phyloP scores from a whole-genome alignment of 2,113 vertebrate species.

The Barnardius zonarius region DNA sequence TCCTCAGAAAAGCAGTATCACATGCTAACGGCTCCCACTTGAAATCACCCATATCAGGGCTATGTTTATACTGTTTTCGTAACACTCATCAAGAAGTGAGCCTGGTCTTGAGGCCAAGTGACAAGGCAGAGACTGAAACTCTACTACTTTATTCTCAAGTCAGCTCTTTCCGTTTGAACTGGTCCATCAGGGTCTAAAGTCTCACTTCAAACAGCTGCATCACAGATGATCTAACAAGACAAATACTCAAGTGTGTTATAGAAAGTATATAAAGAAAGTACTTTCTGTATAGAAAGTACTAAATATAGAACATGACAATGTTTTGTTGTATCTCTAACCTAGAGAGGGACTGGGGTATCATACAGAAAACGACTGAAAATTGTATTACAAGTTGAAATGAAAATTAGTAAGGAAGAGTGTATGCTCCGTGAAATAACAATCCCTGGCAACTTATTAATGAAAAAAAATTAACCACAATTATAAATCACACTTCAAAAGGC shows the following conservation, averaged over 20 bases:
- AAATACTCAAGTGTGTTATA: not conserved
- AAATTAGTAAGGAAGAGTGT: not conserved
- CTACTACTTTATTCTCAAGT: not conserved
- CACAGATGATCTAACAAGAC: not conserved
- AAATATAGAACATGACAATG: not conserved
- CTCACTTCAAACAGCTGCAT: constrained; percentile 7
- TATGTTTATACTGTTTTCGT: not conserved
- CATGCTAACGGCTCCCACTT: not conserved
- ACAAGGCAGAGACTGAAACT: not conserved
- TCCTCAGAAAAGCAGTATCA: not conserved
- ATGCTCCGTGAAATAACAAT: not conserved
- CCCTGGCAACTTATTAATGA: not conserved
- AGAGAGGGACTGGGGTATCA: not conserved
- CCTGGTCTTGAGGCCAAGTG: not conserved
- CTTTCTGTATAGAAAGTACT: not conserved
- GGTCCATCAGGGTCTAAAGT: not conserved
- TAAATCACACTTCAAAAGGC: not conserved
- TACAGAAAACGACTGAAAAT: not conserved
- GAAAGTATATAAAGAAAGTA: not conserved
- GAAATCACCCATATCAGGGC: not conserved
- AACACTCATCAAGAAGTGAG: not conserved
- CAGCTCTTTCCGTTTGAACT: not conserved
- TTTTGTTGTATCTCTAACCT: not conserved
- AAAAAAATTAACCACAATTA: not conserved
- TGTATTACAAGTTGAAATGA: not conserved